Base-by-base conservation (phyloP, 2,113 vertebrate genomes). In the Pelmatolapia mariae region DNA sequence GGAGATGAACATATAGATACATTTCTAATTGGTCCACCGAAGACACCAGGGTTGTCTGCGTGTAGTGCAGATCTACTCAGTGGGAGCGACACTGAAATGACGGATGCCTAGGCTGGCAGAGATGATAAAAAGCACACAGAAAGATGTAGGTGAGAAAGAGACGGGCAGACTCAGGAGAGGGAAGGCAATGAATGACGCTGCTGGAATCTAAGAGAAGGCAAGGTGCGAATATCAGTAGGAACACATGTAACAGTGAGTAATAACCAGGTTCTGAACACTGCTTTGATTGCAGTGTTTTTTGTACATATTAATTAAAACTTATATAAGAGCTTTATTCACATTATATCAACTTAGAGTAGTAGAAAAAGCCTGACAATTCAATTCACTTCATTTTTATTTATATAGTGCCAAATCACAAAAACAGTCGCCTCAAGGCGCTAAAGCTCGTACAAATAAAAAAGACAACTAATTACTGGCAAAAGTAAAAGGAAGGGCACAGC, bases 1-100 rank as follows among this genome's bases (percentile, higher is more conserved):
- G 50, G 82, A 95, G 94, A 95, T 94, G 87, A 91, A 94, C 94
- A 92, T 89, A 87, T 40, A 87, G 94, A 95, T 95, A 91, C 92
- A 95, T 95, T 94, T 93, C 59, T 94, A 94, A 95, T 94, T 90
- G 88, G 81, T 40, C 73, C 31, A 38, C 56, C 8, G 29, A 82
- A 93, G 81, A 85, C 83, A 85, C 53, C 56, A 24, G 85, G 56
- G 86, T 45, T 76, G 81, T 43, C 73, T 82, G 87, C 45, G 3
- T 45, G 86, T 8, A 19, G 8, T 5, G 71, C 45, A 26, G 80
- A 79, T 87, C 84, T 66, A 36, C 83, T 87, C 89, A 79, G 80
- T 10, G 53, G n/a, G 3, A 59, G 78, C 7, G 10, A 86, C 85
- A 47, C 6, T 63, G 45, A 87, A 82, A 79, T 94, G 92, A 92